phyloP scores from a whole-genome alignment of 2,797 vertebrate species.

The Poeciliopsis gracilis region DNA sequence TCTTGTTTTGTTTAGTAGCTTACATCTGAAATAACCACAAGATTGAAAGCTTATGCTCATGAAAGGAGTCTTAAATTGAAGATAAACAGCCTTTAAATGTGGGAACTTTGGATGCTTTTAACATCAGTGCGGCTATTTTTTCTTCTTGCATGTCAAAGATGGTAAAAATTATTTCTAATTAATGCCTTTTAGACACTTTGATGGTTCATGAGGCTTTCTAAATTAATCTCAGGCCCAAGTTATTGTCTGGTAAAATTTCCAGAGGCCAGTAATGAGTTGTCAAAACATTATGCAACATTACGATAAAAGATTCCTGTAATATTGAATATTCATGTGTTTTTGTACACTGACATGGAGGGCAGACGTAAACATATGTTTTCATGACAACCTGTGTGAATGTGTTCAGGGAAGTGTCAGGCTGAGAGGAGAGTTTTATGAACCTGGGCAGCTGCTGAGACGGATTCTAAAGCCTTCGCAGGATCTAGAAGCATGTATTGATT shows the following conservation, averaged over 20 bases:
- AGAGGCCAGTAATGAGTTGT: constrained; percentile 50
- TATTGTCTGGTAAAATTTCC: constrained; percentile 43
- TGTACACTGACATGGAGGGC: constrained; percentile 36
- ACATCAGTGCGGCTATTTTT: constrained; percentile 17
- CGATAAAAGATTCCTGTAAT: constrained; percentile 32
- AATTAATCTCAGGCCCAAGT: constrained; percentile 46
- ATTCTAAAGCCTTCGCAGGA: constrained; percentile 44
- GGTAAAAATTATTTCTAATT: not conserved
- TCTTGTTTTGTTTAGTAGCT: not conserved
- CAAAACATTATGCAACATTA: constrained; percentile 42
- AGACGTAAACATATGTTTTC: constrained; percentile 56
- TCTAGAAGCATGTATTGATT: constrained; percentile 59
- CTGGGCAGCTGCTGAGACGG: constrained; percentile 43
- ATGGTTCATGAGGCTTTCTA: not conserved
- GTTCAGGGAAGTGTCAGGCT: constrained; percentile 21
- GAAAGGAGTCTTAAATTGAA: constrained; percentile 18
- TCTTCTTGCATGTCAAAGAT: constrained; percentile 24
- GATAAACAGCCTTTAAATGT: constrained; percentile 16
- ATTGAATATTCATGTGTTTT: constrained; percentile 60
- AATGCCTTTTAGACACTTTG: constrained; percentile 19
- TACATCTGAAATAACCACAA: not conserved
- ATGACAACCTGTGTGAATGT: constrained; percentile 41
- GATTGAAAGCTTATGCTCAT: not conserved
- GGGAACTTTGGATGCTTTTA: constrained; percentile 16
- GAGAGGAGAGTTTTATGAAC: constrained; percentile 53